Percentiles rank a stretch among this genome's conserved stretches.
Conservation (phyloP, 1,140 invertebrate genomes). For the Lasioglossum albipes region DNA sequence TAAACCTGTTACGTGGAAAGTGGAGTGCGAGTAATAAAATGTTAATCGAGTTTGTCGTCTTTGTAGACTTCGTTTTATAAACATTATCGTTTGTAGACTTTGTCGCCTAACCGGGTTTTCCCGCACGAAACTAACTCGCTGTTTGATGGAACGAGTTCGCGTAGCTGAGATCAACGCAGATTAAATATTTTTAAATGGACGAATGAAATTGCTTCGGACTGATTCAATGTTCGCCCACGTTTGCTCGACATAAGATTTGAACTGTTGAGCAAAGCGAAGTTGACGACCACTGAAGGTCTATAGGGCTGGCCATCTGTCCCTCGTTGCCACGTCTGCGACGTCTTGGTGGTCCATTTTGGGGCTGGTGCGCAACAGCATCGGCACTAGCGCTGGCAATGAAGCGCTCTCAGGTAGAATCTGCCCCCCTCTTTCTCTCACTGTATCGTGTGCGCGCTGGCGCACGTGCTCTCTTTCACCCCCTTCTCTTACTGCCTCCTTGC, state of each 20-base stretch:
- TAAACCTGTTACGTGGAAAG: no score
- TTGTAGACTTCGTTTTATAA: no score
- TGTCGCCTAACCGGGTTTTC: no score
- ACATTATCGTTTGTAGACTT: no score
- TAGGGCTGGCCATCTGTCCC: slow-evolving; percentile 54
- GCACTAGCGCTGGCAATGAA: slow-evolving; percentile 49
- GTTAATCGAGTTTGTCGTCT: no score
- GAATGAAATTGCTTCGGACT: neutral
- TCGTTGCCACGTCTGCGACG: slow-evolving; percentile 54
- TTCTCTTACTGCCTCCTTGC: slow-evolving; percentile 7
- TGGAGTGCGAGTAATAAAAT: no score
- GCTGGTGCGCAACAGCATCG: slow-evolving; percentile 47
- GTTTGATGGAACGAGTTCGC: neutral
- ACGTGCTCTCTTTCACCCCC: slow-evolving; percentile 41
- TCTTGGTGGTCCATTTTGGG: slow-evolving; percentile 57
- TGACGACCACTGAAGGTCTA: slow-evolving; percentile 47
- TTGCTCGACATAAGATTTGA: slow-evolving; percentile 15
- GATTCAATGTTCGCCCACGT: neutral
- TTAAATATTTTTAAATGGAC: neutral
- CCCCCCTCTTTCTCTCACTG: slow-evolving; percentile 17
- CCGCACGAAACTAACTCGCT: neutral
- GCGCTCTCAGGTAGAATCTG: slow-evolving; percentile 46
- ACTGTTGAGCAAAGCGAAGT: slow-evolving; percentile 31
- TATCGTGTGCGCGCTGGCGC: slow-evolving; percentile 22
- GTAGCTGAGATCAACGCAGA: neutral